phyloP scores from a whole-genome alignment of 2,888 invertebrate genomes.

The Pristionchus exspectatus region DNA sequence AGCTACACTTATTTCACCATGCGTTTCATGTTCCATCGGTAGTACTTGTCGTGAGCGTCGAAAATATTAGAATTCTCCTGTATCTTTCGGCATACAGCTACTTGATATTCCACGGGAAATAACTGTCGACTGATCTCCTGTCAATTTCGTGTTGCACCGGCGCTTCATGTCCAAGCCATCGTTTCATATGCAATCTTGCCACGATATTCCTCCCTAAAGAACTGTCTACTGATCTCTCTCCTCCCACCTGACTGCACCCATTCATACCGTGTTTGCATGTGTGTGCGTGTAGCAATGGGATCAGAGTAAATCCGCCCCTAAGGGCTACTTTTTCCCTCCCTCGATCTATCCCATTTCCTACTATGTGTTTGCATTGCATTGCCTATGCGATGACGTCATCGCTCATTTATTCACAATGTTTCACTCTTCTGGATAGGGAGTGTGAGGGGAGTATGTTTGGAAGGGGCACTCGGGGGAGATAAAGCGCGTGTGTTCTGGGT shows the following conservation, averaged over 20 bases:
- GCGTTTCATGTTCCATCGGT: no score
- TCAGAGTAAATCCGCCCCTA: neutral
- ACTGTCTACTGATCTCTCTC: neutral
- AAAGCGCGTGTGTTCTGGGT: neutral
- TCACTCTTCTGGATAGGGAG: neutral
- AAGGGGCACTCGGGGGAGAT: neutral
- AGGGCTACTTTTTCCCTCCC: neutral
- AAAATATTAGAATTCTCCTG: no score
- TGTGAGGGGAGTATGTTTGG: conserved; percentile 18
- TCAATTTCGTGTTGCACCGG: neutral
- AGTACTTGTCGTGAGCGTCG: neutral
- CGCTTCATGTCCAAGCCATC: no score
- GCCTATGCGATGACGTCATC: neutral
- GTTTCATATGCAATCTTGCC: neutral
- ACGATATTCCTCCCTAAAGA: neutral
- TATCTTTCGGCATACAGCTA: no score
- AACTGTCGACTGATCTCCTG: neutral
- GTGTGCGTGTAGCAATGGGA: neutral
- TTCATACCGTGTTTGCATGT: neutral
- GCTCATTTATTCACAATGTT: conserved; percentile 20
- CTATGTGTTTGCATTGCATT: neutral
- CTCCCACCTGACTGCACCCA: conserved; percentile 13
- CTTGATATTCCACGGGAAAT: neutral
- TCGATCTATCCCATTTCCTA: neutral
- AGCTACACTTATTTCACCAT: no score